A percentile compares a stretch with the other conserved stretches of the same genome.
phyloP scores from a whole-genome alignment of 1,140 invertebrate genomes.

The Metaphire vulgaris region DNA sequence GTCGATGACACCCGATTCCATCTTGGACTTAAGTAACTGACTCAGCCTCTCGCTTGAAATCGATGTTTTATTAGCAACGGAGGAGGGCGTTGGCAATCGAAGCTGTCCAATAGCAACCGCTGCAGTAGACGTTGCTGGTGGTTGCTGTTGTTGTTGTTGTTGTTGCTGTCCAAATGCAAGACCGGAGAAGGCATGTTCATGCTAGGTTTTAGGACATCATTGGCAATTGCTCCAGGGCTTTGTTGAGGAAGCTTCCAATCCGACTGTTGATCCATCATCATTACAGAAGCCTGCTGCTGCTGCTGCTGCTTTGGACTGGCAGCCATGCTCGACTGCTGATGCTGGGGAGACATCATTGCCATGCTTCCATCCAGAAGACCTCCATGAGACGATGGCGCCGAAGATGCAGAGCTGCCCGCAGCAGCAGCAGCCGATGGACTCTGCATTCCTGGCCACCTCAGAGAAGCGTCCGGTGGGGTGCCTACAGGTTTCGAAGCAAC shows the following conservation, averaged over 20 bases:
- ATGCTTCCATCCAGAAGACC: background rate
- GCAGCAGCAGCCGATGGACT: background rate
- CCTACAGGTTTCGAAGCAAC: background rate
- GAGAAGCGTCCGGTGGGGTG: background rate
- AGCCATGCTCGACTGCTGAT: background rate
- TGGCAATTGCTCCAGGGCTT: background rate
- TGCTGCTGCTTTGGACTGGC: background rate
- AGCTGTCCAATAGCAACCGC: background rate
- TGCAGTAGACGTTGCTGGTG: background rate
- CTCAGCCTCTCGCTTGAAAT: background rate
- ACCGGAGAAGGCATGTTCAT: background rate
- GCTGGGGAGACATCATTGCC: no score
- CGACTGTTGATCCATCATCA: conserved; percentile 5
- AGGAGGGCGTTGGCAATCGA: background rate
- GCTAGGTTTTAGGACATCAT: background rate
- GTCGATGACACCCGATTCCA: no score
- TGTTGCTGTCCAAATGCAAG: background rate
- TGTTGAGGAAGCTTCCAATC: background rate
- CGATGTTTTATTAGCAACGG: background rate
- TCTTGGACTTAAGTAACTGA: background rate
- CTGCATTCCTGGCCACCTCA: background rate
- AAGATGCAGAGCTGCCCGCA: background rate
- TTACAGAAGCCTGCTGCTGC: background rate
- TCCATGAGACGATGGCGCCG: background rate
- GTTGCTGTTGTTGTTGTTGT: background rate